Conservation (phyloP, 2,888 invertebrate species). For the Smittia sp. region DNA sequence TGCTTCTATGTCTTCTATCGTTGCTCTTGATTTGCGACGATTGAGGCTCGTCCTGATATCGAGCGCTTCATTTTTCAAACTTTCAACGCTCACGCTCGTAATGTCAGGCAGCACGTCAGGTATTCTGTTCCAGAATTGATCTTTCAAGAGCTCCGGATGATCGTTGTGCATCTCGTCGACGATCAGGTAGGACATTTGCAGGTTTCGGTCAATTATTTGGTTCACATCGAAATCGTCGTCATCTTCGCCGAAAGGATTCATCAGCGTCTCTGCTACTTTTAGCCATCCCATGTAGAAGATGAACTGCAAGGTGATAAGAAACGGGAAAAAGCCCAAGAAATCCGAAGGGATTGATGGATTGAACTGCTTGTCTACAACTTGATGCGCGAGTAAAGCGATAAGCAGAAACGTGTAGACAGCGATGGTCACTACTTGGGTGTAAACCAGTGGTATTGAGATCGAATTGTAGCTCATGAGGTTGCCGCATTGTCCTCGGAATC, state of each 20-base stretch:
- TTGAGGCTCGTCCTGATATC: too few species aligned
- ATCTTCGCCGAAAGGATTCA: slow-evolving; percentile 90
- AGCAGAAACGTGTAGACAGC: slow-evolving; percentile 86
- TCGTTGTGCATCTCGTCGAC: slow-evolving; percentile 89
- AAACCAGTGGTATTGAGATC: slow-evolving; percentile 72
- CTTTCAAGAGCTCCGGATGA: slow-evolving; percentile 81
- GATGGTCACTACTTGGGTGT: slow-evolving; percentile 87
- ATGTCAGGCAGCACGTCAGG: too few species aligned
- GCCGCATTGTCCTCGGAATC: slow-evolving; percentile 77
- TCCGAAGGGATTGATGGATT: too few species aligned
- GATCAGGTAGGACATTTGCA: slow-evolving; percentile 82
- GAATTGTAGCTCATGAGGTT: slow-evolving; percentile 73
- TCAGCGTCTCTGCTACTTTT: slow-evolving; percentile 85
- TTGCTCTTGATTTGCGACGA: too few species aligned
- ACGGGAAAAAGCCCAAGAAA: too few species aligned
- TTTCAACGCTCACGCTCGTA: too few species aligned
- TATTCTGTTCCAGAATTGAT: slow-evolving; percentile 93
- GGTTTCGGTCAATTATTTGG: slow-evolving; percentile 84
- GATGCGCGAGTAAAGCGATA: too few species aligned
- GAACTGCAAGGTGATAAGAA: slow-evolving; percentile 85
- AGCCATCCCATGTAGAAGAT: slow-evolving; percentile 89
- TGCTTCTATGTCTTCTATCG: too few species aligned
- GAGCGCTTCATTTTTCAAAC: too few species aligned
- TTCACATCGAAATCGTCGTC: slow-evolving; percentile 89
- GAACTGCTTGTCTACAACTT: slow-evolving; percentile 59